Percentiles rank a stretch among this genome's conserved stretches.
Evolutionary conservation across 2,113 vertebrate species (phyloP).

Genomic region (Rhynchopsitta pachyrhyncha): DNA sequence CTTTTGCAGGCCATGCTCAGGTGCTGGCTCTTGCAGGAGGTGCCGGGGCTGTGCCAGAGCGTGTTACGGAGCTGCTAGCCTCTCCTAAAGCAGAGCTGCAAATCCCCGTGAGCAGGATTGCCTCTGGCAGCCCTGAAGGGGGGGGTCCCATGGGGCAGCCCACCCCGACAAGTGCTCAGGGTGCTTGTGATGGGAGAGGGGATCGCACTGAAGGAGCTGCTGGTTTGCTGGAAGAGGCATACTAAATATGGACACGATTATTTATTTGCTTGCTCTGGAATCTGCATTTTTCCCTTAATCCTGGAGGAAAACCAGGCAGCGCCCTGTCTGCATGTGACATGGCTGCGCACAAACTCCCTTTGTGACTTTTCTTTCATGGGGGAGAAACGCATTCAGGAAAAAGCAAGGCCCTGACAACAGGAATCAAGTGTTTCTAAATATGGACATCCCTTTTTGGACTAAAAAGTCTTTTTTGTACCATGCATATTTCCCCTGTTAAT

Average conservation of each 20-base stretch:
- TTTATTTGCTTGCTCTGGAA: not conserved
- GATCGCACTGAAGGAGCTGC: not conserved
- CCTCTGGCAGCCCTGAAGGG: rapidly evolving
- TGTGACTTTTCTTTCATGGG: conserved; percentile 34
- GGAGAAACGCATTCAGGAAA: conserved; percentile 26
- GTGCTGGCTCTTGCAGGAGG: rapidly evolving
- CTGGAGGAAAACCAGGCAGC: not conserved
- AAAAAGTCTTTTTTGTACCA: conserved; percentile 61
- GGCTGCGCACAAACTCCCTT: not conserved
- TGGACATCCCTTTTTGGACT: conserved; percentile 62
- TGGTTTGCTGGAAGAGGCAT: not conserved
- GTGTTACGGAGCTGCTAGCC: not conserved
- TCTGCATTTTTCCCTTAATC: conserved; percentile 7
- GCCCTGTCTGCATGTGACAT: not conserved
- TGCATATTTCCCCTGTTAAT: conserved; percentile 69
- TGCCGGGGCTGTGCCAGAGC: not conserved
- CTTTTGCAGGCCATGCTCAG: rapidly evolving
- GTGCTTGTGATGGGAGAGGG: not conserved
- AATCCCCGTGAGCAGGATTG: not conserved
- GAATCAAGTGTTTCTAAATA: conserved; percentile 68
- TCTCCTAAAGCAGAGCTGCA: not conserved
- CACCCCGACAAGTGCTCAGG: not conserved
- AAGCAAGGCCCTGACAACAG: conserved; percentile 48
- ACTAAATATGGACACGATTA: not conserved
- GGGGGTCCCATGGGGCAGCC: not conserved